These are phyloP conservation scores for Microplitis demolitor DNA, from an alignment of 1,140 invertebrate genomes.

Conservation along the genomic window DNA sequence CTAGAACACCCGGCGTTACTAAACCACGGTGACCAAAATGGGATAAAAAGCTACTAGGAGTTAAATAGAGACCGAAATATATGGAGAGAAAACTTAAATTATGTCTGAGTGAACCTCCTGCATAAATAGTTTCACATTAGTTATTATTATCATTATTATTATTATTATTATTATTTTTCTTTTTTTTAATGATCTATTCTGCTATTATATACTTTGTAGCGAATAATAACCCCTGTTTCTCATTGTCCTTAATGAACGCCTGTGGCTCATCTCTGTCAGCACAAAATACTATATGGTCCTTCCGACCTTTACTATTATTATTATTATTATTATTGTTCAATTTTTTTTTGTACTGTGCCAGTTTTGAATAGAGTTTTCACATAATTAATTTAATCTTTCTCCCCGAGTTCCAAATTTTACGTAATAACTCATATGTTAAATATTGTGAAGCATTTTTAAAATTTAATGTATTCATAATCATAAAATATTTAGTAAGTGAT, in stretches of 20 bases:
- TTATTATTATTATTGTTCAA: background rate
- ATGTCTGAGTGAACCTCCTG: constrained; percentile 5
- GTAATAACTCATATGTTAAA: too few relatives aligned
- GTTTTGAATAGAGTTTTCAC: background rate
- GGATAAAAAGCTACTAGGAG: background rate
- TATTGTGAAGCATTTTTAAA: too few relatives aligned
- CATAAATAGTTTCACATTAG: constrained; percentile 21
- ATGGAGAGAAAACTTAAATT: background rate
- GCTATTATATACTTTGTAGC: constrained; percentile 5
- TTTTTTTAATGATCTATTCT: constrained; percentile 17
- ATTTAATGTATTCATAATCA: too few relatives aligned
- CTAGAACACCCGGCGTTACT: background rate
- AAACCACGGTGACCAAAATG: constrained; percentile 10
- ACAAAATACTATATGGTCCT: constrained; percentile 9
- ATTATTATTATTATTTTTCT: background rate
- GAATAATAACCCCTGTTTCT: constrained; percentile 20
- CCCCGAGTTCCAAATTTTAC: background rate
- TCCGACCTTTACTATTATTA: background rate
- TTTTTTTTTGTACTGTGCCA: background rate
- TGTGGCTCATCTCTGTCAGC: constrained; percentile 4
- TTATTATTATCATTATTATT: background rate
- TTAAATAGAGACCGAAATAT: background rate
- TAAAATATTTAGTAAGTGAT: too few relatives aligned
- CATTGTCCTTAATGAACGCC: constrained; percentile 19
- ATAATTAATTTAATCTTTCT: background rate